Base-by-base conservation (phyloP, 2,888 invertebrate species). In the Argyra leucocephala region DNA sequence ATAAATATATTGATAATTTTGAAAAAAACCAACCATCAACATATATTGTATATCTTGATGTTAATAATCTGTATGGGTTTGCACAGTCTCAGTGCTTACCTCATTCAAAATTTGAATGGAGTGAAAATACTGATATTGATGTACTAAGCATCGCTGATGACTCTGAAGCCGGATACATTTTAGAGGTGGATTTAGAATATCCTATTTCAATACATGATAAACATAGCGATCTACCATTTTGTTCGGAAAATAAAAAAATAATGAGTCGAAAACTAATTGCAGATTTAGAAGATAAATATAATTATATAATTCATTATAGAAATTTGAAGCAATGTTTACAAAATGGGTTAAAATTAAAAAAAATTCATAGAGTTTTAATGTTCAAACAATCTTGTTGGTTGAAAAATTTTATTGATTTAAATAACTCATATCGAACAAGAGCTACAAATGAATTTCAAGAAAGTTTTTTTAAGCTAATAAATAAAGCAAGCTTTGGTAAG, bases 371-470 rank as follows among this genome's bases (percentile, higher is more conserved):
- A 36, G 69, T 73, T 18, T 63, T 78, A 24, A 64, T 71, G 67
- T 78, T 77, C 68, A 65, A 69, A 2, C 77, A 78, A 66, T 64
- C 67, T 1, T 48, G 69, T 1, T 78, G 76, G 75, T 68, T 80
- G 57, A 74, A 75, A 65, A 61, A 59, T 12, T 67, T 65, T 61
- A 67, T 68, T 37, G 67, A 67, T 64, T 61, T 64, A 66, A 64
- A 48, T 67, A 57, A 63, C 63, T 22, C 63, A 58, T 26, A 65
- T 63, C 24, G 64, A 23, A 23, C n/a, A 58, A 10, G 62, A 58
- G 24, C 63, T 26, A 58, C 4, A 58, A 63, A 26, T 57, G 22
- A 3, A 10, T 63, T 65, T 64, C 62, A 59, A 63, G 59, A 63
- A 63, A 22, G 31, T 58, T 31, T 24, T 23, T 63, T 22, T 18